Evolutionary conservation across 2,113 vertebrate genomes (phyloP), one percentile per base, ranked within the genome.

Genomic region (Bolborhynchus lineola): DNA sequence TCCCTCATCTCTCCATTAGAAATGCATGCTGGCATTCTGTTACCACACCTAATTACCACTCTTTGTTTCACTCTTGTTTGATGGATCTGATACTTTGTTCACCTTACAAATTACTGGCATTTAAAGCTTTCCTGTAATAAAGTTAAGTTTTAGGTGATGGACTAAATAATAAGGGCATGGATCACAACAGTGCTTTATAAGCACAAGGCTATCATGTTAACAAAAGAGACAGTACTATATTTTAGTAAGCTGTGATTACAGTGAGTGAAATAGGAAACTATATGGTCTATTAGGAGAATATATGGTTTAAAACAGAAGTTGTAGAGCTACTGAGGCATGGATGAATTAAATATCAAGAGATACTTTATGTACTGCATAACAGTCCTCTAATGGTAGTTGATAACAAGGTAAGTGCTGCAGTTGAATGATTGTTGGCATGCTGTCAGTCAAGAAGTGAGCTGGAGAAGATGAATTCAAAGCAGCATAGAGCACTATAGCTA

Each of bases 391-490:
- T 55, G 79, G 42, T 35, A 92, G 42, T 19, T 81, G 82, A 33
- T 76, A 69, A 72, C 18, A 72, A 65, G 44, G 16, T 29, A 46
- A 68, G n/a, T 63, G 47, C 60, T 57, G 25, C 78, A 65, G 47
- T 50, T 37, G 80, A 79, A 74, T 63, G 41, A 31, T 46, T 62
- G 33, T n/a, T 89, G 76, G 13, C 53, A 53, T 59, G 67, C 64
- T 85, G 41, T 84, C 50, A 33, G 81, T 79, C 70, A 92, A 57
- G 35, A 81, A 95, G 93, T 37, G 62, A 94, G 16, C 49, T 96
- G 39, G 78, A 93, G 88, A 94, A 76, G 69, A 85, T 67, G 52
- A 65, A 69, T n/a, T 64, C 39, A 42, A 84, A 86, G 37, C 23
- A 89, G 44, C 26, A 39, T 24, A 74, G 62, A 87, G 53, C 16